Evolutionary conservation across 2,113 vertebrate species (phyloP), one percentile per base, ranked within the genome.

Genomic region (Myxocyprinus asiaticus): DNA sequence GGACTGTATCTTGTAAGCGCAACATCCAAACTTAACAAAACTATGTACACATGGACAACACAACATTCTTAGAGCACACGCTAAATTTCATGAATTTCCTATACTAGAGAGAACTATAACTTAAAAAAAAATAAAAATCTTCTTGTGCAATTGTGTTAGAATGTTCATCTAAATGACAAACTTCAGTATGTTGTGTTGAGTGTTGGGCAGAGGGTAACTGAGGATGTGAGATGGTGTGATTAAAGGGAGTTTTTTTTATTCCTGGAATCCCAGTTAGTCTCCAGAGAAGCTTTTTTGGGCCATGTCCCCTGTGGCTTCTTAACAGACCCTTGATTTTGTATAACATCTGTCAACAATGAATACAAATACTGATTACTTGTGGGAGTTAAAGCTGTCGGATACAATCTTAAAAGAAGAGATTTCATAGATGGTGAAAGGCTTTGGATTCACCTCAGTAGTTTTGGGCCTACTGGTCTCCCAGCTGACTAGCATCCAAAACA

Each of bases 361-460:
- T 78, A 68, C 48, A 78, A 78, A 68, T 68, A 68, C 65, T 48
- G 45, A 74, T 74, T 72, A 78, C 6, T 68, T 68, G 22, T 61
- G 65, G 12, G 45, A 78, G 53, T 51, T 58, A 47, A 67, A 78
- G 65, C 65, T 78, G 65, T 68, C 76, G 59, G 65, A 61, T 50
- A 3, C 10, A 8, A 17, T 71, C 17, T 70, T 33, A 33, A 33
- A n/a, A 48, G 44, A 56, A 55, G 5, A 64, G 43, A n/a, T 33
- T 33, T 33, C 22, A 33, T 33, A 66, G 45, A 47, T 68, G n/a
- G 65, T 45, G 45, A 64, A 72, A 45, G 69, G 69, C 44, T 72
- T 45, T 72, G 69, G 42, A 59, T 45, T 45, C 8, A 72, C 5
- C n/a, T 17, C 69, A 59, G 9, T 72, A 47, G 55, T 61, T 72